These are phyloP conservation scores for Nannoperca australis DNA, from an alignment of 2,797 vertebrate genomes.

Conservation along the genomic window DNA sequence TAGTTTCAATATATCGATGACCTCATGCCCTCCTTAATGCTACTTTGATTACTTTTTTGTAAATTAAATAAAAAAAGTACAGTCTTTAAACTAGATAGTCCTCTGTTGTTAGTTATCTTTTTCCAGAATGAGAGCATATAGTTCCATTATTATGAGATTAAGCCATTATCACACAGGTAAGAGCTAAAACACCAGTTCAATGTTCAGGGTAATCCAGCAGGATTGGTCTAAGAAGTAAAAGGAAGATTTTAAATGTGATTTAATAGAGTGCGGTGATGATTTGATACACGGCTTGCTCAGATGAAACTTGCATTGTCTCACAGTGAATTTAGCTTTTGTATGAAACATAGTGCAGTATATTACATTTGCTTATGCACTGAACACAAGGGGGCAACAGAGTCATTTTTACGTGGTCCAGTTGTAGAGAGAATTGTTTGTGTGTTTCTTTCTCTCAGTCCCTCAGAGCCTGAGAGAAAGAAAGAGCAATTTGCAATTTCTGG, in stretches of 20 bases:
- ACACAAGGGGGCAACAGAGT: conserved; percentile 47
- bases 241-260: not conserved
- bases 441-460: too few relatives aligned
- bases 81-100: not conserved
- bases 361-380: not conserved
- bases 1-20: not conserved
- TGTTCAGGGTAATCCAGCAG: not conserved
- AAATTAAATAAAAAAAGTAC: conserved; percentile 10
- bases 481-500: too few relatives aligned
- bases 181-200: not conserved
- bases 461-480: too few relatives aligned
- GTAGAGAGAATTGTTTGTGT: too few relatives aligned
- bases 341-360: not conserved
- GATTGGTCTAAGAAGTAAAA: not conserved
- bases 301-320: not conserved
- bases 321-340: not conserved
- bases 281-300: not conserved
- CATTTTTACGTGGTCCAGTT: conserved; percentile 1
- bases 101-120: not conserved
- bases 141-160: not conserved
- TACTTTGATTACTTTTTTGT: conserved; percentile 27
- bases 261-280: not conserved
- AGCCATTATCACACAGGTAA: not conserved
- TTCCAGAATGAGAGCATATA: not conserved
- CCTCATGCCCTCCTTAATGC: conserved; percentile 8